Evolutionary conservation across 1,140 invertebrate genomes (phyloP), one percentile per base, ranked within the genome.

Genomic region (Bombus picipes): DNA sequence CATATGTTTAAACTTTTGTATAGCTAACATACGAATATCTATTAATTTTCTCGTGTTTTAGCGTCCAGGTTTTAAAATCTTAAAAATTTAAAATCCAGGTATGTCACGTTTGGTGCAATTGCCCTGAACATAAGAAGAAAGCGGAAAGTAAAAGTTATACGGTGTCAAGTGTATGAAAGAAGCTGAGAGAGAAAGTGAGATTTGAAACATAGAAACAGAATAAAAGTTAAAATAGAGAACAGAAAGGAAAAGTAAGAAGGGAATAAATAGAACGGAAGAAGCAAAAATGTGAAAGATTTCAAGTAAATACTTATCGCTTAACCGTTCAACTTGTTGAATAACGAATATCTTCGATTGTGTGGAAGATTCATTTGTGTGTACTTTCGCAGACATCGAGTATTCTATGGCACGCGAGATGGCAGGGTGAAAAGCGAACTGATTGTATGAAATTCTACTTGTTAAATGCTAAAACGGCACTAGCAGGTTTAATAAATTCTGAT

Each of bases 291-390:
- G 43, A 59, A 83, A 88, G 72, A 79, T 87, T 32, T 5, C 15
- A 47, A 47, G 85, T 74, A 87, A 79, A 88, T 85, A 88, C 53
- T 88, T 88, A 2, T 79, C 85, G 79, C 78, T 78, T 74, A 62
- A 83, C 79, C 85, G 78, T 88, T 78, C 79, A 47, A 83, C 65
- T 75, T 59, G 79, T 47, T 87, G 85, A 88, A 87, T 68, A 78
- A 79, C 72, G 79, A 87, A 87, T 88, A 87, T 87, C 79, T 87
- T 88, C 73, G 79, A 87, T 71, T 66, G 32, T 68, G 70, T 70
- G 34, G 59, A 87, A 88, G 74, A 59, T 83, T 83, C 59, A 65
- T 25, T 41, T 43, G 57, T 25, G 72, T 66, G 66, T 18, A 43
- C 13, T 70, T 43, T 9, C 3, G 32, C 32, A 12, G 22, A 18